These are phyloP conservation scores for Limonius californicus DNA, from an alignment of 1,140 invertebrate genomes.

Conservation along the genomic window DNA sequence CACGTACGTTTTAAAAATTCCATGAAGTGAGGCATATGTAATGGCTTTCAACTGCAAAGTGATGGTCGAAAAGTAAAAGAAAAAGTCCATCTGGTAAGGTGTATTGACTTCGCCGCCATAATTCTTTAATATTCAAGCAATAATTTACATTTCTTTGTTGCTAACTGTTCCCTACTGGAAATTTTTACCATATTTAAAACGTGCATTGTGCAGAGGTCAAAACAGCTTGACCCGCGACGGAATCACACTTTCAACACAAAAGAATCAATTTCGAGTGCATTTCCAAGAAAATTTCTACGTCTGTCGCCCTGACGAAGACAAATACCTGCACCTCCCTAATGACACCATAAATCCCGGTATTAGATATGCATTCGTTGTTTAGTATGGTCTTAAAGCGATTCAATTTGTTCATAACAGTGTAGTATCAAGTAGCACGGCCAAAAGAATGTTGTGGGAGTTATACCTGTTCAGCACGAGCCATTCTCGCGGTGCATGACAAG, in stretches of 20 bases:
- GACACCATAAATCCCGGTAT: not conserved
- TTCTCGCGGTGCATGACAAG: conserved; percentile 2
- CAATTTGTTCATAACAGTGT: conserved; percentile 17
- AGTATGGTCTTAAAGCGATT: conserved; percentile 12
- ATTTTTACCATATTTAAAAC: conserved; percentile 27
- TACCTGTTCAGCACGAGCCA: conserved; percentile 14
- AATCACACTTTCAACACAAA: conserved; percentile 14
- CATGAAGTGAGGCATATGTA: not conserved
- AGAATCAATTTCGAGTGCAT: conserved; percentile 15
- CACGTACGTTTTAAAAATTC: not conserved
- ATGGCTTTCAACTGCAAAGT: not conserved
- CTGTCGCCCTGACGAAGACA: not conserved
- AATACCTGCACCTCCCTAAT: not conserved
- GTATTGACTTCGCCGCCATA: conserved; percentile 20
- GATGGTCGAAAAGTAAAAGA: not conserved
- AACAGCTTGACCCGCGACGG: conserved; percentile 14
- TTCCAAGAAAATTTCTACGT: not conserved
- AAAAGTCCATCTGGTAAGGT: conserved; percentile 17
- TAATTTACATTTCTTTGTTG: conserved; percentile 25
- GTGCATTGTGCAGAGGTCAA: conserved; percentile 18
- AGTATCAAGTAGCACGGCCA: conserved; percentile 14
- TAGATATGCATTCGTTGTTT: conserved; percentile 8
- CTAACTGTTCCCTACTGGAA: conserved; percentile 21
- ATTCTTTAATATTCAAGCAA: conserved; percentile 24
- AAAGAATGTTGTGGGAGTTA: conserved; percentile 19